Conservation (phyloP, 2,888 invertebrate genomes). For the Nephrotoma flavescens region DNA sequence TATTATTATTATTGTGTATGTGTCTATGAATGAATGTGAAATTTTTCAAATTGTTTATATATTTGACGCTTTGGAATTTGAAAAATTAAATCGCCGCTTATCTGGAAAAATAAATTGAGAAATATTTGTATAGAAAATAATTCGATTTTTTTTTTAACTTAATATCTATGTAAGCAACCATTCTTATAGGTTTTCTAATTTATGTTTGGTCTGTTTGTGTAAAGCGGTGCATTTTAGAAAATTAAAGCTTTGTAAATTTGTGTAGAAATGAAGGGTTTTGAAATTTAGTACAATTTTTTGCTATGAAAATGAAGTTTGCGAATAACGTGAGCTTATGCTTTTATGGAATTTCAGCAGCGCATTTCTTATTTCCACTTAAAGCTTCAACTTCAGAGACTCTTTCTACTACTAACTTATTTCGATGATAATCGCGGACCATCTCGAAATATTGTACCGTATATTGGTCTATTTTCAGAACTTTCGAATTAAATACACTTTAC, state of each 20-base stretch:
- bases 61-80: background rate
- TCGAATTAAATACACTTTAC: no score
- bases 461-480: no score
- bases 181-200: background rate
- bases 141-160: background rate
- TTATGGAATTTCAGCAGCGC: no score
- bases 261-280: background rate
- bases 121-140: background rate
- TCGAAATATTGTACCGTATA: no score
- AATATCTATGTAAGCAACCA: background rate
- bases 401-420: no score
- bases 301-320: no score
- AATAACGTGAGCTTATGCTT: no score
- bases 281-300: no score
- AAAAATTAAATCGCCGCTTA: background rate
- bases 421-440: no score
- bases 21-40: background rate
- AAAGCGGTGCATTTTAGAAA: background rate
- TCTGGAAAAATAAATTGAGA: background rate
- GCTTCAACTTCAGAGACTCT: no score
- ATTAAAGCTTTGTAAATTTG: background rate
- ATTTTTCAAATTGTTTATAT: background rate
- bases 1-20: background rate
- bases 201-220: background rate
- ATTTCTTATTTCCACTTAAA: no score